A percentile compares a stretch with the other conserved stretches of the same genome.
Evolutionary conservation across 2,113 vertebrate genomes (phyloP).

Genomic region (Psammodynastes pulverulentus): DNA sequence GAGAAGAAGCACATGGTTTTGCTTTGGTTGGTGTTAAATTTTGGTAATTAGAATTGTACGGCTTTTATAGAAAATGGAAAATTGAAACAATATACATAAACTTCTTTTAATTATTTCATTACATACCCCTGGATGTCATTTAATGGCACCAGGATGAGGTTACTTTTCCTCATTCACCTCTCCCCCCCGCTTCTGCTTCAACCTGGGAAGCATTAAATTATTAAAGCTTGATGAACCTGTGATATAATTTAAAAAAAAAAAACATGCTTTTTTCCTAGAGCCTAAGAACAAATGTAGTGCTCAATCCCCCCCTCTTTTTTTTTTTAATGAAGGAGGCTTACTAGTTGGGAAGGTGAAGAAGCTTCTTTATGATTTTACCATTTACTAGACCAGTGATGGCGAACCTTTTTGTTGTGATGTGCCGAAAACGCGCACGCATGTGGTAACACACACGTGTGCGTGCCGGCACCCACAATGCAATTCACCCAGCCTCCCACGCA

Average conservation of each 20-base stretch:
- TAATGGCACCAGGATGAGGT: constrained; percentile 1
- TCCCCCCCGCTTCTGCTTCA: not conserved
- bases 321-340: not conserved
- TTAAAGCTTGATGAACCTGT: not conserved
- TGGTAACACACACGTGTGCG: too few species aligned
- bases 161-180: not conserved
- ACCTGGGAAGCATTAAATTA: not conserved
- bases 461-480: too few species aligned
- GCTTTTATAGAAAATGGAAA: not conserved
- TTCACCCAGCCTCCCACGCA: too few species aligned
- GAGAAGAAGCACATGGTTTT: not conserved
- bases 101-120: constrained; percentile 55
- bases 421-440: too few species aligned
- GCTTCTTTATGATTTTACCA: not conserved
- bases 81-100: constrained; percentile 47
- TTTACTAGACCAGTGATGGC: too few species aligned
- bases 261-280: not conserved
- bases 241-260: not conserved
- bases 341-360: not conserved
- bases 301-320: not conserved
- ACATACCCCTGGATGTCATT: constrained; percentile 44
- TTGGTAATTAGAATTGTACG: not conserved
- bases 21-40: not conserved
- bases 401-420: too few species aligned
- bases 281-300: not conserved